Evolutionary conservation across 2,888 invertebrate species (phyloP).

Genomic region (Sericinus montela): DNA sequence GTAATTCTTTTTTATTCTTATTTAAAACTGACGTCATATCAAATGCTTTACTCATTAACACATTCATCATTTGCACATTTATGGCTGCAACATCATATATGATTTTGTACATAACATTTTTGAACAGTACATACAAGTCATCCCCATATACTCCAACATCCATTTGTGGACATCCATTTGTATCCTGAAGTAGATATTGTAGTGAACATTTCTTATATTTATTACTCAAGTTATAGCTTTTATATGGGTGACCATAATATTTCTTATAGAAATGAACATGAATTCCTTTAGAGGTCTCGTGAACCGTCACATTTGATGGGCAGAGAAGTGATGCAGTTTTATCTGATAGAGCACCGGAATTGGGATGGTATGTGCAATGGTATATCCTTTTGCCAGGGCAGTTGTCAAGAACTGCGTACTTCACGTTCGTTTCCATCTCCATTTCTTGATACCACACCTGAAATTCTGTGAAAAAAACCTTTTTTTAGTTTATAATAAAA

Average conservation of each 20-base stretch:
- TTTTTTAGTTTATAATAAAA: too few relatives aligned
- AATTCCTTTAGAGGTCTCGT: conserved; percentile 41
- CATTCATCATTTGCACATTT: conserved; percentile 34
- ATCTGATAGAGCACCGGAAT: background rate
- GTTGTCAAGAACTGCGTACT: conserved; percentile 33
- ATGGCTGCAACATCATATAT: conserved; percentile 37
- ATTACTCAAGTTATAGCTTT: conserved; percentile 27
- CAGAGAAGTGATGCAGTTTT: conserved; percentile 31
- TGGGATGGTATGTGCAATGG: conserved; percentile 36
- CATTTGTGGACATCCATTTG: conserved; percentile 21
- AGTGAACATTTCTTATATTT: conserved; percentile 39
- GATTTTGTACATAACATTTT: conserved; percentile 42
- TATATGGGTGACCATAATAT: conserved; percentile 39
- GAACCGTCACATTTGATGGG: conserved; percentile 40
- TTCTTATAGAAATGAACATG: conserved; percentile 46
- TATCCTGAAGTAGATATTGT: conserved; percentile 30
- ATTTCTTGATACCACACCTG: conserved; percentile 43
- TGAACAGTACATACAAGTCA: conserved; percentile 44
- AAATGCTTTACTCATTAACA: conserved; percentile 41
- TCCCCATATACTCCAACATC: conserved; percentile 22
- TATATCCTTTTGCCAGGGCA: conserved; percentile 34
- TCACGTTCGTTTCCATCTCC: conserved; percentile 33
- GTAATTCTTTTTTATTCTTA: conserved; percentile 28
- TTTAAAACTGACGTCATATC: conserved; percentile 46
- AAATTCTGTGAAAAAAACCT: conserved; percentile 47